Conservation (phyloP, 2,797 vertebrate genomes). For the Peromyscus attwateri region DNA sequence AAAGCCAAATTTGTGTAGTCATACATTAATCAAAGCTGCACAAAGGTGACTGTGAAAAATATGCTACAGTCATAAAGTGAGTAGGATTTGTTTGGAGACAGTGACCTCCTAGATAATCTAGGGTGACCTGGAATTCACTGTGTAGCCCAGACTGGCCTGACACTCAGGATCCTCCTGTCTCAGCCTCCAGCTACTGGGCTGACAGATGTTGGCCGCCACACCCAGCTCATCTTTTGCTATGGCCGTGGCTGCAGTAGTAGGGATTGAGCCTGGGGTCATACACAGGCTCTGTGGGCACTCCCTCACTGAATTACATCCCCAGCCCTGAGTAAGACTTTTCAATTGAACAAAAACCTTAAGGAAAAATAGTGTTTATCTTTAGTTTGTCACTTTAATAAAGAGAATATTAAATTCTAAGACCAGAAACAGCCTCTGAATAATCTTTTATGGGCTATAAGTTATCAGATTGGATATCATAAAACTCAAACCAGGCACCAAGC, state of each 20-base stretch:
- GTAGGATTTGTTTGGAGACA: not conserved
- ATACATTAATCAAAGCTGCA: conserved; percentile 40
- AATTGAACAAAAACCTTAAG: conserved; percentile 37
- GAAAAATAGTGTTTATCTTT: not conserved
- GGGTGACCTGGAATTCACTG: not conserved
- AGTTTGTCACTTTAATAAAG: conserved; percentile 34
- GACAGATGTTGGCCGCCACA: no score
- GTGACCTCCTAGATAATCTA: not conserved
- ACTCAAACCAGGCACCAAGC: not conserved
- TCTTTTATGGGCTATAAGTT: conserved; percentile 6
- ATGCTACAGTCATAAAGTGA: conserved; percentile 6
- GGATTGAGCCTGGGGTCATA: no score
- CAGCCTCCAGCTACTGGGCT: not conserved
- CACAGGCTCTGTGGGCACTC: no score
- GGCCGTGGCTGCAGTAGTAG: not conserved
- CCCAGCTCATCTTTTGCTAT: not conserved
- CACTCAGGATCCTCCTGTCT: not conserved
- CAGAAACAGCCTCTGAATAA: not conserved
- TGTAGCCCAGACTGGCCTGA: not conserved
- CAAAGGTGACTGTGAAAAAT: not conserved
- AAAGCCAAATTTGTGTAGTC: conserved; percentile 44
- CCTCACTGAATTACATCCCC: no score
- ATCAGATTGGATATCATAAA: not conserved
- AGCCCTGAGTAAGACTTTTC: not conserved
- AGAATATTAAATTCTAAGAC: conserved; percentile 42